Conservation (phyloP, 2,113 vertebrate genomes). For the Scatophagus argus region DNA sequence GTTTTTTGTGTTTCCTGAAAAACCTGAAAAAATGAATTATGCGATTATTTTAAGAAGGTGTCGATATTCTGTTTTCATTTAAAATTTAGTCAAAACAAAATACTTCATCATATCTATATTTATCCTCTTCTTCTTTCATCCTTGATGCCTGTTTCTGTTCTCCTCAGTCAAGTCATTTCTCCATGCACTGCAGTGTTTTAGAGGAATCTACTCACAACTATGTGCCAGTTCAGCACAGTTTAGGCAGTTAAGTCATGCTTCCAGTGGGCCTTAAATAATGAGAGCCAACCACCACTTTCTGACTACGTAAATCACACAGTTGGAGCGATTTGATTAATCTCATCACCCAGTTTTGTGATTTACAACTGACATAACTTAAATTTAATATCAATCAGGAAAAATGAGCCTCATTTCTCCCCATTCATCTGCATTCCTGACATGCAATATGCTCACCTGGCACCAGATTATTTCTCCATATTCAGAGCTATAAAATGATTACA, state of each 20-base stretch:
- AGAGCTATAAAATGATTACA: neutral
- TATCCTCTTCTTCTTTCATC: neutral
- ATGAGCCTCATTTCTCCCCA: constrained; percentile 9
- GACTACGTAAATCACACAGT: constrained; percentile 15
- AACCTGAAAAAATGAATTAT: too few relatives aligned
- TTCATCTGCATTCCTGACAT: neutral
- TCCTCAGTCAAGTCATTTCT: neutral
- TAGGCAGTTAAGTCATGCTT: neutral
- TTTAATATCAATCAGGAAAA: constrained; percentile 38
- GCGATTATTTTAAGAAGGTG: too few relatives aligned
- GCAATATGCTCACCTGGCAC: constrained; percentile 41
- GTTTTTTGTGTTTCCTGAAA: too few relatives aligned
- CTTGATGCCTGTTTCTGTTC: neutral
- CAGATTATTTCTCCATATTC: constrained; percentile 11
- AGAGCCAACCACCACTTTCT: constrained; percentile 19
- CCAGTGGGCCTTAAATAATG: constrained; percentile 15
- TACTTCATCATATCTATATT: neutral
- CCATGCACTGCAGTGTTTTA: neutral
- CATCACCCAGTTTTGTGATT: constrained; percentile 14
- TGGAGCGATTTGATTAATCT: constrained; percentile 20
- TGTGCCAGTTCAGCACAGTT: neutral
- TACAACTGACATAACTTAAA: constrained; percentile 18
- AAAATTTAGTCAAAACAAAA: neutral
- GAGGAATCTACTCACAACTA: neutral
- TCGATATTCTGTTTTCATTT: constrained; percentile 3